Evolutionary conservation across 2,888 invertebrate species (phyloP), one percentile per base, ranked within the genome.

Genomic region (Tiliacea aurago): DNA sequence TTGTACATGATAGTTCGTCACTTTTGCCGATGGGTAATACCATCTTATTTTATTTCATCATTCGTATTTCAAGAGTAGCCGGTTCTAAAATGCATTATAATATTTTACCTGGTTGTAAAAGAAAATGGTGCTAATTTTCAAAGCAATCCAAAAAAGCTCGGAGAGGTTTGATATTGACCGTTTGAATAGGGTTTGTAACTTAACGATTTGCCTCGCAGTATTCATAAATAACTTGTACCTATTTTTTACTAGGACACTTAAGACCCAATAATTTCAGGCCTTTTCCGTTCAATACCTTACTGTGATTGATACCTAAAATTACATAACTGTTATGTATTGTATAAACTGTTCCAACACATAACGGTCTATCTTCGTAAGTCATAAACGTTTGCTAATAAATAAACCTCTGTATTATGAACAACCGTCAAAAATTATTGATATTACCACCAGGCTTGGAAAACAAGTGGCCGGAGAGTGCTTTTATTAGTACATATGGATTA

Each of bases 401-500:
- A 56, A 11, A 15, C 23, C 18, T 43, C 18, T 33, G 15, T 33
- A 23, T 15, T 47, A 49, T 37, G 43, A 78, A 56, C 7, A 55
- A 47, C 49, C 28, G 4, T 41, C 6, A 63, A 58, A 58, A 73
- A 41, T 33, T 41, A 59, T 72, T 71, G 58, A 64, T 58, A 63
- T 47, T 63, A 79, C 41, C 45, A 23, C 11, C 28, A 47, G 20
- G 41, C 28, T 63, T 41, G 37, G 28, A 23, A 51, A 72, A 63
- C 20, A 69, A 58, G 51, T 51, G 23, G n/a, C 51, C 28, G 41
- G 9, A 58, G 20, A 79, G 58, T 47, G 41, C 7, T 63, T 53
- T 72, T 64, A 76, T 41, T 51, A 58, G 28, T 63, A 70, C 28
- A 45, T 45, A 58, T 45, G 28, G 79, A 71, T 63, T 63, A 56